Evolutionary conservation across 2,113 vertebrate species (phyloP).

Genomic region (Coregonus clupeaformis): DNA sequence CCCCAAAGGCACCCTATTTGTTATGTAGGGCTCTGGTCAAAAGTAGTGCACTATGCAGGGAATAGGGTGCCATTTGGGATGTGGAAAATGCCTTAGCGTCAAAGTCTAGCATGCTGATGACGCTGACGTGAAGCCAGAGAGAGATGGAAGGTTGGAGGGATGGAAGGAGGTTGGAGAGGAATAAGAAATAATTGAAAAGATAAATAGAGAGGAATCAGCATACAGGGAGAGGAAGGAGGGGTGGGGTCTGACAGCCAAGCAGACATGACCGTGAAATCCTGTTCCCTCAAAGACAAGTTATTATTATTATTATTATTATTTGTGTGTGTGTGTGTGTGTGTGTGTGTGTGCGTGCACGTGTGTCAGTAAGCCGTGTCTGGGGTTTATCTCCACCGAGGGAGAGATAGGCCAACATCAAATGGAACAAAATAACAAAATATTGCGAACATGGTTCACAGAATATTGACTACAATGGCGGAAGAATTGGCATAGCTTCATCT

Average conservation of each 20-base stretch:
- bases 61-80: no score
- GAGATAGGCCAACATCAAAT: slow-evolving; percentile 56
- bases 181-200: slow-evolving; percentile 70
- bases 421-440: slow-evolving; percentile 45
- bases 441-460: neutral
- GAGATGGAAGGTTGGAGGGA: neutral
- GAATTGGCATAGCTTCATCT: slow-evolving; percentile 55
- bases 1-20: slow-evolving; percentile 38
- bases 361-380: neutral
- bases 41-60: no score
- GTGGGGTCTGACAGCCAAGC: slow-evolving; percentile 61
- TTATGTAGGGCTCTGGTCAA: no score
- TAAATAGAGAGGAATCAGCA: slow-evolving; percentile 66
- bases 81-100: no score
- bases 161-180: slow-evolving; percentile 29
- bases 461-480: slow-evolving; percentile 23
- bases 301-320: slow-evolving; percentile 11
- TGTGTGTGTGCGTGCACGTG: slow-evolving; percentile 43
- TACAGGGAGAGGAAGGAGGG: slow-evolving; percentile 37
- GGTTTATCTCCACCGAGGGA: slow-evolving; percentile 17
- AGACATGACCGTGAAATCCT: slow-evolving; percentile 65
- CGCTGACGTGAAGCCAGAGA: neutral
- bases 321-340: slow-evolving; percentile 21
- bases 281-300: slow-evolving; percentile 62
- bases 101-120: neutral